phyloP scores from a whole-genome alignment of 2,797 vertebrate genomes.

The Anolis apletophallus region DNA sequence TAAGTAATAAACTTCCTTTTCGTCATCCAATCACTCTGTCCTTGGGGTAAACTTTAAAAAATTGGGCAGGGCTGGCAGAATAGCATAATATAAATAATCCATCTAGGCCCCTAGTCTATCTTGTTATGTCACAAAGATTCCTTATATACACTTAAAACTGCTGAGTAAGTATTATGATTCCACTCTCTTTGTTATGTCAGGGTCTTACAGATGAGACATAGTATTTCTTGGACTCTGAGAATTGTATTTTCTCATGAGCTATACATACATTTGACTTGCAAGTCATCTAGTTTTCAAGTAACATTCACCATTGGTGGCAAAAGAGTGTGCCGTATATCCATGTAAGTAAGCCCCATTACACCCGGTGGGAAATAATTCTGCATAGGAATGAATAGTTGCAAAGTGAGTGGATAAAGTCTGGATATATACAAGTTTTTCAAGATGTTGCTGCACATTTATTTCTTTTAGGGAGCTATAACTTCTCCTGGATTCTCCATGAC shows the following conservation, averaged over 20 bases:
- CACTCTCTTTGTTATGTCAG: slow-evolving; percentile 68
- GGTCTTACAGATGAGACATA: slow-evolving; percentile 63
- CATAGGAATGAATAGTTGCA: background rate
- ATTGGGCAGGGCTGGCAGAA: background rate
- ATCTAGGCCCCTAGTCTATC: slow-evolving; percentile 52
- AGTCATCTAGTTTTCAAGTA: slow-evolving; percentile 54
- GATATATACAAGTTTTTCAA: slow-evolving; percentile 30
- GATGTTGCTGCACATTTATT: slow-evolving; percentile 24
- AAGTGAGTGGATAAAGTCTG: background rate
- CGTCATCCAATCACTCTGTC: slow-evolving; percentile 22
- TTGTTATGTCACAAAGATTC: slow-evolving; percentile 34
- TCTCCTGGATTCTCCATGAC: too few species aligned
- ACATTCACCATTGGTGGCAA: slow-evolving; percentile 43
- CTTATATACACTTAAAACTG: slow-evolving; percentile 51
- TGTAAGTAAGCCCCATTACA: background rate
- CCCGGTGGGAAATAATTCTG: background rate
- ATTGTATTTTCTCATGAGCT: slow-evolving; percentile 63
- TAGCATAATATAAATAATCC: slow-evolving; percentile 52
- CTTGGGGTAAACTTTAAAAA: slow-evolving; percentile 45
- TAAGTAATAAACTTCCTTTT: slow-evolving; percentile 29
- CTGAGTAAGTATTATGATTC: slow-evolving; percentile 56
- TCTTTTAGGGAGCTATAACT: background rate
- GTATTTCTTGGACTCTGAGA: slow-evolving; percentile 63
- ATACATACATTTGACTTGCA: slow-evolving; percentile 53
- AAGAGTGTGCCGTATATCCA: slow-evolving; percentile 20